Percentiles rank a stretch among this genome's conserved stretches.
Conservation (phyloP, 2,797 vertebrate species). For the Rachycentron canadum region DNA sequence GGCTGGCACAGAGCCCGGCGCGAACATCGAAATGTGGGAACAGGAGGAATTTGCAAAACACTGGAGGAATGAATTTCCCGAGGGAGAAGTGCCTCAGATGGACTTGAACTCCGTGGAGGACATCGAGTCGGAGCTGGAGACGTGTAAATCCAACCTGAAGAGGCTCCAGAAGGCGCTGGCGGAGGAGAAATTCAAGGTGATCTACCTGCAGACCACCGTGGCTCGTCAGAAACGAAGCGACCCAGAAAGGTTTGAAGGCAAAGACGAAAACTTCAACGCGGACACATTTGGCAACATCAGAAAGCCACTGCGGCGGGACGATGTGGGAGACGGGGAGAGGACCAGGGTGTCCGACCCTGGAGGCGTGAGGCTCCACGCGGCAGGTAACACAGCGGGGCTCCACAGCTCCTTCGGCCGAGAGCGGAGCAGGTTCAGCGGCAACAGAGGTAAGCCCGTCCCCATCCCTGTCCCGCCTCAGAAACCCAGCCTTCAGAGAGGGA, state of each 20-base stretch:
- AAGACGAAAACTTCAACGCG: slow-evolving; percentile 72
- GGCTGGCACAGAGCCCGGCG: slow-evolving; percentile 11
- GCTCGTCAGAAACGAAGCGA: slow-evolving; percentile 75
- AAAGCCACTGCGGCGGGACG: slow-evolving; percentile 34
- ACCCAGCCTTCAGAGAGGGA: slow-evolving; percentile 34
- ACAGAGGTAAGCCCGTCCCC: slow-evolving; percentile 79
- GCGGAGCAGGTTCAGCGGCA: slow-evolving; percentile 70
- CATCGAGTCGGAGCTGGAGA: slow-evolving; percentile 90
- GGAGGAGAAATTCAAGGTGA: slow-evolving; percentile 95
- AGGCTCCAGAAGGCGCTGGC: slow-evolving; percentile 89
- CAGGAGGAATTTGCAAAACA: slow-evolving; percentile 91
- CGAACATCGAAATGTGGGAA: slow-evolving; percentile 87
- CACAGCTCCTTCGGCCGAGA: slow-evolving; percentile 63
- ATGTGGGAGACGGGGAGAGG: slow-evolving; percentile 33
- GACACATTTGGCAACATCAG: neutral
- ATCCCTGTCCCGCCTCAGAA: slow-evolving; percentile 77
- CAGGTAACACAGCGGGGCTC: slow-evolving; percentile 39
- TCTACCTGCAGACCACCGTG: slow-evolving; percentile 92
- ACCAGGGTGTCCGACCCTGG: slow-evolving; percentile 39
- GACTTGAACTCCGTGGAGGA: slow-evolving; percentile 86
- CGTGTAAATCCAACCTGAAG: slow-evolving; percentile 87
- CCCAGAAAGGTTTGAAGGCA: slow-evolving; percentile 47
- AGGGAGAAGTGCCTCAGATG: slow-evolving; percentile 88
- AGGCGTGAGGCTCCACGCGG: slow-evolving; percentile 34
- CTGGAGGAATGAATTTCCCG: slow-evolving; percentile 93